phyloP scores from a whole-genome alignment of 2,113 vertebrate species.

The Zosterops hypoxanthus region DNA sequence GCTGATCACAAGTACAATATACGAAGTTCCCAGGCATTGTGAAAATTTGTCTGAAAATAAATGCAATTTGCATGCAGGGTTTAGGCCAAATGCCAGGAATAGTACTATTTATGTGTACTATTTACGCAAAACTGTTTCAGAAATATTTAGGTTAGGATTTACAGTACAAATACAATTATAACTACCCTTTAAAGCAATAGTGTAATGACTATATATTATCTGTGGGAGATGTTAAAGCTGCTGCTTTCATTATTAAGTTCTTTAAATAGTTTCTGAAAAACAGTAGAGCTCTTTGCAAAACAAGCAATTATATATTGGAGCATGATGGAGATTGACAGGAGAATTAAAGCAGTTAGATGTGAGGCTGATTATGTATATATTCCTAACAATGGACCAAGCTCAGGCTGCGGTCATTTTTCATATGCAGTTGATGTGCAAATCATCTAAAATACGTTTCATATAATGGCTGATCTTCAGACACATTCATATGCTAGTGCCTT shows the following conservation, averaged over 20 bases:
- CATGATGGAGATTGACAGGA: neutral
- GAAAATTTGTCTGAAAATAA: neutral
- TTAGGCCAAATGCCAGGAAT: neutral
- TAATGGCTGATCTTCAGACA: neutral
- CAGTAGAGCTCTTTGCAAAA: neutral
- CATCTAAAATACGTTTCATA: neutral
- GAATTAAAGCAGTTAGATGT: neutral
- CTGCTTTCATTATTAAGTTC: neutral
- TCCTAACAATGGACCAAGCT: conserved; percentile 9
- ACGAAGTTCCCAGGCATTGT: neutral
- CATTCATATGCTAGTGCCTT: neutral
- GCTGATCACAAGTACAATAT: rapidly evolving
- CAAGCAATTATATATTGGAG: neutral
- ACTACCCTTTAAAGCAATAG: neutral
- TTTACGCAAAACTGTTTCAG: neutral
- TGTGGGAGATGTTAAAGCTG: neutral
- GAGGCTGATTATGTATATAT: neutral
- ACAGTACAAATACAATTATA: neutral
- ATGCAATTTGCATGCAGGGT: neutral
- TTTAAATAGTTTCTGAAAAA: neutral
- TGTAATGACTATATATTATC: neutral
- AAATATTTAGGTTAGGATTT: neutral
- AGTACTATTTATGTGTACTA: neutral
- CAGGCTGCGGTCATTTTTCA: neutral
- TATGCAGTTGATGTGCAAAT: neutral